Evolutionary conservation across 2,113 vertebrate genomes (phyloP).

Genomic region (Phycodurus eques): DNA sequence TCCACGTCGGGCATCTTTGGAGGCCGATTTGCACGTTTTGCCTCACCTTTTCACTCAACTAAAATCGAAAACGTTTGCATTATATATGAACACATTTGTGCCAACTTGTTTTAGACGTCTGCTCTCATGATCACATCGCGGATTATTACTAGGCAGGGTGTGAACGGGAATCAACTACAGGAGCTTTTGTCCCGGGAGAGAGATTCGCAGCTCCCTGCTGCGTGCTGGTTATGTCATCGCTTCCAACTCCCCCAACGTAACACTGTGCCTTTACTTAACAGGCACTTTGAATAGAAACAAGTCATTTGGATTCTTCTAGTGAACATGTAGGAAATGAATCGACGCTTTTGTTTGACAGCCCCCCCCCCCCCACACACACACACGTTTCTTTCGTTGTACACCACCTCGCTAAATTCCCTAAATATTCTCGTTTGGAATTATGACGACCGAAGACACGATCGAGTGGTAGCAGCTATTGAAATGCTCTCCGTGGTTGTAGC

Average conservation of each 20-base stretch:
- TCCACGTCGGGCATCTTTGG: background rate
- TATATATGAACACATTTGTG: background rate
- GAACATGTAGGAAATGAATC: background rate
- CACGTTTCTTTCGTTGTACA: background rate
- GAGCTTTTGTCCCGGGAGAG: slow-evolving; percentile 50
- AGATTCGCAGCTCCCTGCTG: slow-evolving; percentile 57
- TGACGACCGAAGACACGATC: background rate
- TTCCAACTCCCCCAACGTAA: slow-evolving; percentile 23
- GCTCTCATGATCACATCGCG: background rate
- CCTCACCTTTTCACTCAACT: background rate
- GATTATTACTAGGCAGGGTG: slow-evolving; percentile 22
- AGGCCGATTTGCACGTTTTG: background rate
- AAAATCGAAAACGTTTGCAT: background rate
- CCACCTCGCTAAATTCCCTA: background rate
- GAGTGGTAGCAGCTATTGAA: background rate
- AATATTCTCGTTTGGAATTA: slow-evolving; percentile 8
- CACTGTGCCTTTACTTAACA: slow-evolving; percentile 44
- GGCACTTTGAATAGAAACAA: slow-evolving; percentile 8
- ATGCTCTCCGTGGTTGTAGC: background rate
- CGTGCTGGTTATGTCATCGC: slow-evolving; percentile 67
- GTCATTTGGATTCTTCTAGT: background rate
- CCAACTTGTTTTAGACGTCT: background rate
- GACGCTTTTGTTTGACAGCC: background rate
- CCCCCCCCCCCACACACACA: background rate
- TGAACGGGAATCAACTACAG: slow-evolving; percentile 60